Percentiles rank a stretch among this genome's conserved stretches.
phyloP scores from a whole-genome alignment of 2,797 vertebrate species.

The Squalus acanthias region DNA sequence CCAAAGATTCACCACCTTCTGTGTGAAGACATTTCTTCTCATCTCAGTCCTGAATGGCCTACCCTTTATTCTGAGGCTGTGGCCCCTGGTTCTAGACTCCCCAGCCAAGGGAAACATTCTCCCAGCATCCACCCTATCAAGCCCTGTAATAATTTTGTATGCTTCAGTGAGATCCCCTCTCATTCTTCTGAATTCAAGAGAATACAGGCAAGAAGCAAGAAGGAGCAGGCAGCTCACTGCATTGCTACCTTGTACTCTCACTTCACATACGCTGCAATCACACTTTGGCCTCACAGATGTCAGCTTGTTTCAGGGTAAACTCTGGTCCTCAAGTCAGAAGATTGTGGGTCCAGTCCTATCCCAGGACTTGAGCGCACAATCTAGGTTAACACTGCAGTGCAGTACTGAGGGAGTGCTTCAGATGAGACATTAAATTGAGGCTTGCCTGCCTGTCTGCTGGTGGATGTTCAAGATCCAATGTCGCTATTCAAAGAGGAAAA shows the following conservation, averaged over 20 bases:
- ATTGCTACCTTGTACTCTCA: neutral
- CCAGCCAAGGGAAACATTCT: too few relatives aligned
- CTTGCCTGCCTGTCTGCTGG: neutral
- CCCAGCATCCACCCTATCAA: too few relatives aligned
- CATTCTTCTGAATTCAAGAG: too few relatives aligned
- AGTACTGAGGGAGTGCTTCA: neutral
- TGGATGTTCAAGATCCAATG: neutral
- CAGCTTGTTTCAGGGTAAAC: neutral
- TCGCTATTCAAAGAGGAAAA: neutral
- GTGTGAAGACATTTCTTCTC: too few relatives aligned
- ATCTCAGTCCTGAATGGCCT: too few relatives aligned
- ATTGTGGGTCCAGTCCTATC: neutral
- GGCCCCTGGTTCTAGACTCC: too few relatives aligned
- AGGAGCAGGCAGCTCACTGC: neutral
- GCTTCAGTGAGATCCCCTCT: too few relatives aligned
- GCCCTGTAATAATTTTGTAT: too few relatives aligned
- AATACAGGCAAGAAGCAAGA: too few relatives aligned
- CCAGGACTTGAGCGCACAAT: neutral
- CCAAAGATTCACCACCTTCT: too few relatives aligned
- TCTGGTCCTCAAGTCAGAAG: neutral
- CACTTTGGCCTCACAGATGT: neutral
- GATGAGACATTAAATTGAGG: neutral
- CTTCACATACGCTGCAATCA: neutral
- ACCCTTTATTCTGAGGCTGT: too few relatives aligned
- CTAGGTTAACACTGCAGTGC: neutral